Evolutionary conservation across 2,888 invertebrate species (phyloP), one percentile per base, ranked within the genome.

Genomic region (Drosophila eohydei): DNA sequence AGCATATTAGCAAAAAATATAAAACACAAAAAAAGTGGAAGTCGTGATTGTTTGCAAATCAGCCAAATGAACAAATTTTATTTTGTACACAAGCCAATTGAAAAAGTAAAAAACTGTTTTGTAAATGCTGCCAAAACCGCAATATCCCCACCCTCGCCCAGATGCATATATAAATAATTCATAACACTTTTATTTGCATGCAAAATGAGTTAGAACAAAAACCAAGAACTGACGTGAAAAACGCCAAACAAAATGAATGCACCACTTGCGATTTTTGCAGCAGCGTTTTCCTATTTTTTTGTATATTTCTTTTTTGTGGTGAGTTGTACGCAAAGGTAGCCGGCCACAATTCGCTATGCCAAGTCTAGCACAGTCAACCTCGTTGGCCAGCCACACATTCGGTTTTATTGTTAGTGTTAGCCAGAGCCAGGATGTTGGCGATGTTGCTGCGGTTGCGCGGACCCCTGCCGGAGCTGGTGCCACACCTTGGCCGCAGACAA

Each of bases 171-270:
- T 86, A 83, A 88, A 90, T 90, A 88, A 88, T 87, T 88, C 90
- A 90, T 88, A 80, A 71, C 87, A 66, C 71, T 83, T 85, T 88
- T 89, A 87, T 90, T 87, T 87, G 86, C 90, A 90, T 88, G 66
- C 80, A 69, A 89, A 90, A 87, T 90, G 90, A 87, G 90, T 73
- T 80, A 66, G 71, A 74, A 80, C 66, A 71, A 61, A 78, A 79
- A 87, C 58, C 43, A 71, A 60, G 74, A 28, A 64, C 52, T 46
- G 64, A 51, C 41, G 44, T 32, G 71, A 78, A 68, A 73, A 74
- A 76, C 55, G 60, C 68, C 73, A 81, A 83, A 74, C 78, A 83
- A 88, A 88, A 79, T 87, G 77, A 79, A 89, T 85, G 87, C 81
- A 83, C 58, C 79, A 71, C 71, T 30, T 63, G 60, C 66, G 54